Base-by-base conservation (phyloP, 2,797 vertebrate species). In the Anisognathus igniventris region DNA sequence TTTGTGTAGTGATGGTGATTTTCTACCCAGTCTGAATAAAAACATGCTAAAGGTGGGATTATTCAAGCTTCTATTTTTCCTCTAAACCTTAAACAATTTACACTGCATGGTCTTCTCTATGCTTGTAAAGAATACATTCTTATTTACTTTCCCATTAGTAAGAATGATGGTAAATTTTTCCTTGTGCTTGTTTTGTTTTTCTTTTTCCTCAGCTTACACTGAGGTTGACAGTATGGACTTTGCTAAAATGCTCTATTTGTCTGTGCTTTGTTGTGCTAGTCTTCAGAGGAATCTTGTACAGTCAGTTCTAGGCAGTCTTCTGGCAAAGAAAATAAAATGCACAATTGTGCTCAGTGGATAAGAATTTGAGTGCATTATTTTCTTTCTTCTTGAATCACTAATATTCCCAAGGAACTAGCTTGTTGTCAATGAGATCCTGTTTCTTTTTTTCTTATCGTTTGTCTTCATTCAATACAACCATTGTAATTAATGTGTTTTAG, bases 401-500 rank as follows among this genome's bases (percentile, higher is more conserved):
- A 74, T 82, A 83, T 90, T 94, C 86, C 88, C 86, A 72, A 73
- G 61, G 40, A 95, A 53, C 31, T 18, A 47, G 39, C 65, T 66
- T 72, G 1, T 73, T 92, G 45, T 80, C 80, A 95, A 94, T 65
- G 68, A 74, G 53, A 92, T 91, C 17, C 54, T 91, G 53, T 51
- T 82, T 71, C 40, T 61, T 22, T 87, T 91, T 94, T 86, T 71
- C 70, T 86, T 92, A 73, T 62, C 3, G 62, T 96, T 92, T 93
- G 67, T 90, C 67, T 85, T 92, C 80, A 92, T 94, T 95, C 76
- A 85, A 87, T 88, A 71, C 30, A 88, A 39, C 61, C 61, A 31
- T 64, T 93, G 75, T 81, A 93, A 87, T 96, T 90, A 51, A 79
- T 62, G 42, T 10, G 15, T 35, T 61, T 82, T 56, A 60, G 53